Evolutionary conservation across 2,797 vertebrate species (phyloP), one percentile per base, ranked within the genome.

Genomic region (Coregonus ussuriensis): DNA sequence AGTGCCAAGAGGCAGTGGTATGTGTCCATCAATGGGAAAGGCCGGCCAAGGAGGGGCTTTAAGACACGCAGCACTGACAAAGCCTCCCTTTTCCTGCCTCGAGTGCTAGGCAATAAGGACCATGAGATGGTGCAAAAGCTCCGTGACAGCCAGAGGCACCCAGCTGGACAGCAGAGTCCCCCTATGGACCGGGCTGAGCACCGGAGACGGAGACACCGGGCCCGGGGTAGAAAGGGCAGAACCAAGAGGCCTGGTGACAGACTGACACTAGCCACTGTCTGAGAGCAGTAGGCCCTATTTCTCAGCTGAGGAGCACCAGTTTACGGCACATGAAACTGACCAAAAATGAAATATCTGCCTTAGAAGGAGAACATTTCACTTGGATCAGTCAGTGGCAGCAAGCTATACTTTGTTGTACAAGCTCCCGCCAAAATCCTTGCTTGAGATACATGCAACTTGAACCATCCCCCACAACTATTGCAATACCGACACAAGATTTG

Each of bases 31-130:
- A 99, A 99, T 0, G 98, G 98, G 37, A 99, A 99, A 85, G 98
- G 98, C 15, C 95, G 98, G 95, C 98, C 98, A 3, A 93, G 98
- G 73, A 90, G 97, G 71, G 97, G 98, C 75, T 99, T 98, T 85
- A 97, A 96, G 86, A 98, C 98, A 0, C 94, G 97, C 1, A 96
- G 97, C 91, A 98, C 97, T 0, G 97, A 99, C 93, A 98, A 97
- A 89, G 98, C 98, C 0, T 98, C 97, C 0, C 96, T 99, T 21
- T 99, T 99, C 84, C 92, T 99, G 90, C 98, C 98, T 25, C 93
- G 98, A 2, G 96, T 99, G 72, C 83, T 99, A 86, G 97, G 96
- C 74, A 96, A 93, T 94, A 96, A 95, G 90, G 98, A 98, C 91
- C 96, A 99, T 14, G 97, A 98, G 74, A 93, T 96, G 94, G 95